Evolutionary conservation across 92 coral and sea anemone species (phyloP).

Genomic region (Virgularia gustaviana): DNA sequence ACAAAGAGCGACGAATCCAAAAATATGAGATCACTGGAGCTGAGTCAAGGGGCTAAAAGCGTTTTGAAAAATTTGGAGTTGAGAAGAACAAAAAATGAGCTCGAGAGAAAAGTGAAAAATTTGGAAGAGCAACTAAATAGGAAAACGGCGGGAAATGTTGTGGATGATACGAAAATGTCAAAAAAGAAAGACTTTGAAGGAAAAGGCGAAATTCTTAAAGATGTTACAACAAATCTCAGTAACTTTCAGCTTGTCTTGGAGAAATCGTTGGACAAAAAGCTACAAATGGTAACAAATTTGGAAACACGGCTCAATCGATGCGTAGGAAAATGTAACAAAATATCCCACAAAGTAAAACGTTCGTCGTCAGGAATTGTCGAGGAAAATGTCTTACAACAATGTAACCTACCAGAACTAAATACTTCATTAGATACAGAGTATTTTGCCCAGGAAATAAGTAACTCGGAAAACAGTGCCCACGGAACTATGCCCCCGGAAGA

Average conservation of each 20-base stretch:
- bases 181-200: constrained; percentile 60
- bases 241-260: neutral
- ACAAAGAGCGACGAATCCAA: neutral
- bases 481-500: too few relatives aligned
- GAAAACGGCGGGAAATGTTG: constrained; percentile 47
- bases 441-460: too few relatives aligned
- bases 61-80: constrained; percentile 55
- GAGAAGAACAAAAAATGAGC: constrained; percentile 69
- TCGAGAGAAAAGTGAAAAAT: constrained; percentile 65
- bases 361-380: neutral
- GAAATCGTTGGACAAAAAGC: neutral
- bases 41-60: constrained; percentile 16
- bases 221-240: neutral
- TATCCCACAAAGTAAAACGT: neutral
- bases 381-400: neutral
- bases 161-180: constrained; percentile 53
- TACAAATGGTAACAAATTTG: neutral
- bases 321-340: neutral
- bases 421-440: too few relatives aligned
- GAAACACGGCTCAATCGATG: neutral
- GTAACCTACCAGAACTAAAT: neutral
- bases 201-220: neutral
- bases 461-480: too few relatives aligned
- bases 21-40: constrained; percentile 3
- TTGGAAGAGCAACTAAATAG: constrained; percentile 60